A percentile compares a stretch with the other conserved stretches of the same genome.
phyloP scores from a whole-genome alignment of 1,140 invertebrate genomes.

The Drosophila eugracilis region DNA sequence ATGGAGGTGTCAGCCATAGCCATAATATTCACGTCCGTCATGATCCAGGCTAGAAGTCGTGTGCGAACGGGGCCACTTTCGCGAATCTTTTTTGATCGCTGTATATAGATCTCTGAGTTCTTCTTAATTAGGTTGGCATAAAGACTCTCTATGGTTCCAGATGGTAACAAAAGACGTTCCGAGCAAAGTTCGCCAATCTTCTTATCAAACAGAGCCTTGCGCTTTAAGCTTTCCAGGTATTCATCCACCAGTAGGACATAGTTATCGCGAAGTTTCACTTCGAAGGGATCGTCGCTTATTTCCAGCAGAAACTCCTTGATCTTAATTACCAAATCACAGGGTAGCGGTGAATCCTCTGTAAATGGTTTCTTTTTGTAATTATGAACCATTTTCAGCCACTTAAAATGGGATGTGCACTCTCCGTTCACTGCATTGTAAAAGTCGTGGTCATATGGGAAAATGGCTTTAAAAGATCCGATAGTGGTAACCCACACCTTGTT shows the following conservation, averaged over 20 bases:
- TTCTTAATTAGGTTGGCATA: conserved; percentile 94
- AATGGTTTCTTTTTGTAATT: conserved; percentile 89
- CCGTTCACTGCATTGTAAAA: conserved; percentile 97
- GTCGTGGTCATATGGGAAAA: conserved; percentile 96
- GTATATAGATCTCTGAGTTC: conserved; percentile 97
- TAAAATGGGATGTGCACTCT: conserved; percentile 93
- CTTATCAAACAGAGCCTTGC: conserved; percentile 95
- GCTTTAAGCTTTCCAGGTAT: conserved; percentile 96
- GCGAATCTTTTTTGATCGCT: conserved; percentile 93
- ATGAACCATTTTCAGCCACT: conserved; percentile 95
- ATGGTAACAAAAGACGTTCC: conserved; percentile 92
- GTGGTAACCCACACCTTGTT: conserved; percentile 91
- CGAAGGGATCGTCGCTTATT: conserved; percentile 98
- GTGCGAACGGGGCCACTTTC: conserved; percentile 90
- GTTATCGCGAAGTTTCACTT: conserved; percentile 97
- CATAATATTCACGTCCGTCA: conserved; percentile 92
- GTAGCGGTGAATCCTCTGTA: conserved; percentile 89
- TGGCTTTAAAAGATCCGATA: conserved; percentile 89
- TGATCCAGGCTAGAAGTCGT: conserved; percentile 92
- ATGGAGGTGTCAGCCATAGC: conserved; percentile 94
- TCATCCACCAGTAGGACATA: conserved; percentile 98
- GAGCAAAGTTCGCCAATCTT: conserved; percentile 90
- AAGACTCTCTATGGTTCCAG: conserved; percentile 93
- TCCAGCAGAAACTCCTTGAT: conserved; percentile 94
- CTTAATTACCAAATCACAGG: conserved; percentile 95